These are phyloP conservation scores for Sylvia atricapilla DNA, from an alignment of 2,113 vertebrate species.

Conservation along the genomic window DNA sequence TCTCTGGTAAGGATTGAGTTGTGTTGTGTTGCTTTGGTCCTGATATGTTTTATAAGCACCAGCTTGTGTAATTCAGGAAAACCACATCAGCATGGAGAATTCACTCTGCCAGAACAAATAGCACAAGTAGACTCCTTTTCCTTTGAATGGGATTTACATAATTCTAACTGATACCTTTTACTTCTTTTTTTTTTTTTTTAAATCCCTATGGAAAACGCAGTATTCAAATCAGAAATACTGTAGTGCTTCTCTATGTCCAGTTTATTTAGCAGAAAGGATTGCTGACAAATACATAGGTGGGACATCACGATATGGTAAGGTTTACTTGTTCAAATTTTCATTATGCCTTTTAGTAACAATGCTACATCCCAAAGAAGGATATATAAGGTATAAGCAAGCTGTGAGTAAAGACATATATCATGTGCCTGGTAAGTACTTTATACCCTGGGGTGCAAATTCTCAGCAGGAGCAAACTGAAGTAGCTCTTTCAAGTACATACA, in stretches of 20 bases:
- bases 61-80: neutral
- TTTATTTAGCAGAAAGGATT: neutral
- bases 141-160: neutral
- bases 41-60: neutral
- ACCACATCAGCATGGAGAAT: neutral
- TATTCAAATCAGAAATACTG: neutral
- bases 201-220: neutral
- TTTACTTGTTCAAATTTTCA: neutral
- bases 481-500: neutral
- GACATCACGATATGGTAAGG: accelerated
- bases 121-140: neutral
- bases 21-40: neutral
- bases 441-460: neutral
- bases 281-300: neutral
- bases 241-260: neutral
- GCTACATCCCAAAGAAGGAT: neutral
- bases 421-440: neutral
- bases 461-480: accelerated
- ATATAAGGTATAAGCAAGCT: neutral
- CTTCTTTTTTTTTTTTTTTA: neutral
- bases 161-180: neutral
- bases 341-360: neutral
- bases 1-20: neutral
- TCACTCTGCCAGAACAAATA: neutral
- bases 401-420: neutral